Percentiles rank a stretch among this genome's conserved stretches.
These are phyloP conservation scores for Bambusicola thoracicus DNA, from an alignment of 2,113 vertebrate species.

Conservation along the genomic window DNA sequence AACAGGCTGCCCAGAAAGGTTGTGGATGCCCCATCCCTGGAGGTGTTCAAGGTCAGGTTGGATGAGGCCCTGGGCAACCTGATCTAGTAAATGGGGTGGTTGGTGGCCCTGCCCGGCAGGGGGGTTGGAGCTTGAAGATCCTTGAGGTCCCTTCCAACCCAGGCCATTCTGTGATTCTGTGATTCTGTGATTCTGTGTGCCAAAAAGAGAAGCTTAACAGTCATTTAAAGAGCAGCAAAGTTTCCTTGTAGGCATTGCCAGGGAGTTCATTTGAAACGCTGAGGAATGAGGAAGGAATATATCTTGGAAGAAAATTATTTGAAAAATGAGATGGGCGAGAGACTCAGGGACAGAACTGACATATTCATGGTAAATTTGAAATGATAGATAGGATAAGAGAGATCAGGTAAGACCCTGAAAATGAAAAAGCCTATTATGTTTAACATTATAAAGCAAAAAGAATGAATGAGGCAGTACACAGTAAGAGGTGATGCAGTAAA, in stretches of 20 bases:
- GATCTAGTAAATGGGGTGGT: no score
- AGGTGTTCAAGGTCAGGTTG: no score
- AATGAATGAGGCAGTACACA: not conserved
- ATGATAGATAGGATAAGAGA: not conserved
- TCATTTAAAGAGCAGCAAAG: not conserved
- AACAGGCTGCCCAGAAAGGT: no score
- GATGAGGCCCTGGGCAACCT: no score
- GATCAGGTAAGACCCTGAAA: constrained; percentile 19
- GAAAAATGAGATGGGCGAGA: constrained; percentile 25
- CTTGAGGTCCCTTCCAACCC: no score
- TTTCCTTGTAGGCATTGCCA: not conserved
- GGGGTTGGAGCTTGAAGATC: no score
- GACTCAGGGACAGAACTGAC: constrained; percentile 22
- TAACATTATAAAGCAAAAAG: not conserved
- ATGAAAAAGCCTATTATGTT: constrained; percentile 17
- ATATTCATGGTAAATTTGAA: constrained; percentile 6
- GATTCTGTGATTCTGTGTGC: no score
- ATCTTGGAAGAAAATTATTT: constrained; percentile 15
- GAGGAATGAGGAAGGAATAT: not conserved
- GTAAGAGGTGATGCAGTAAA: not conserved
- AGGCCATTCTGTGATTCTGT: no score
- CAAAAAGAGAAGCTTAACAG: not conserved
- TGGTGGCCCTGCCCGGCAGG: no score
- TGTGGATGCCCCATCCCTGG: no score
- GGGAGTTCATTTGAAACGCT: not conserved